Base-by-base conservation (phyloP, 2,113 vertebrate species). In the Poeciliopsis prolifica region DNA sequence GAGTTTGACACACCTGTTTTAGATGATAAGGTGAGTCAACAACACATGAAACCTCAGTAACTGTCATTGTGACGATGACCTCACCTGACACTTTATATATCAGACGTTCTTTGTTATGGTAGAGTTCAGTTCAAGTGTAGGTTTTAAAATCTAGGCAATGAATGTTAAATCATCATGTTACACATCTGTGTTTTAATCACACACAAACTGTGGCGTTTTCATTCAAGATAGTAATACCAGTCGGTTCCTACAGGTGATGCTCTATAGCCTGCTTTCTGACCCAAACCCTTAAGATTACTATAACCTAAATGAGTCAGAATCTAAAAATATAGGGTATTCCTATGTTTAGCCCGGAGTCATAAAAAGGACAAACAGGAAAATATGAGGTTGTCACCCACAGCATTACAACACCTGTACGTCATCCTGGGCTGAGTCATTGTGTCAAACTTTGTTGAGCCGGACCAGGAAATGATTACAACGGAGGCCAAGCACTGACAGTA, bases 341-440 rank as follows among this genome's bases (percentile, higher is more conserved):
- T 29, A 60, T 11, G 65, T 17, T 24, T 10, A 63, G 40, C 64
- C 24, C 2, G 13, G 42, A 5, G 4, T 4, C 31, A 10, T 15
- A 4, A 51, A 9, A 68, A 51, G 1, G 51, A 58, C 24, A 75
- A 61, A 8, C 2, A 63, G 19, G 12, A 74, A 28, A 48, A 31
- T 17, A 48, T n/a, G 3, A 58, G 19, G 61, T 44, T 26, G 26
- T 69, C 8, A 64, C 61, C 42, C 3, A 24, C n/a, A 37, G 19
- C 7, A 54, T 58, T 58, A n/a, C 9, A 29, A 67, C 28, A 11
- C 19, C 26, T 8, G 33, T 42, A 13, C 0, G 24, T 51, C 61
- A 67, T 14, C n/a, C 44, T 48, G 61, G 5, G 17, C 17, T 54
- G 63, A 86, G 29, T 80, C 68, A 77, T 19, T 40, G 33, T 65